Evolutionary conservation across 2,113 vertebrate species (phyloP).

Genomic region (Podocnemis expansa): DNA sequence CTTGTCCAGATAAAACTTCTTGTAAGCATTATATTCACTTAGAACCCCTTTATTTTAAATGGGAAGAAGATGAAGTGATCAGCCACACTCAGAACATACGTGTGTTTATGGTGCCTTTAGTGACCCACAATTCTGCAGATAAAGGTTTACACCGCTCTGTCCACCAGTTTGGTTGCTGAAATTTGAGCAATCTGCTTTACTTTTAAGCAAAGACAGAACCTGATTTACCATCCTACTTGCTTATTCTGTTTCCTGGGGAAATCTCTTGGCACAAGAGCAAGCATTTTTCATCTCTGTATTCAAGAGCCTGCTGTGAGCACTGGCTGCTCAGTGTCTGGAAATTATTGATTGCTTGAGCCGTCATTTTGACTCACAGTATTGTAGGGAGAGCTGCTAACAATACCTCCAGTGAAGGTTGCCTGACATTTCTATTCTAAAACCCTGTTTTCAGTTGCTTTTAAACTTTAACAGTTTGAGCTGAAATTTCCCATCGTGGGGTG

Average conservation of each 20-base stretch:
- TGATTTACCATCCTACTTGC: background rate
- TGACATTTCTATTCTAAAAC: background rate
- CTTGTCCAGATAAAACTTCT: background rate
- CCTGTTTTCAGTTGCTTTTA: background rate
- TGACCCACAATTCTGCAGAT: background rate
- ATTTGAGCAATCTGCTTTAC: background rate
- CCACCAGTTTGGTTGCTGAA: background rate
- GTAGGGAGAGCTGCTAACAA: background rate
- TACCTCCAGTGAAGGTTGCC: background rate
- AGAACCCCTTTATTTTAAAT: background rate
- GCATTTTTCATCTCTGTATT: background rate
- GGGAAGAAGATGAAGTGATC: background rate
- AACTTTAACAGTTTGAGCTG: background rate
- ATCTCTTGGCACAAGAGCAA: background rate
- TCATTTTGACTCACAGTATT: background rate
- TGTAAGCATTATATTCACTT: background rate
- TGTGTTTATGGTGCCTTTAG: background rate
- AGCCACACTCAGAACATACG: background rate
- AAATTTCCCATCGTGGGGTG: background rate
- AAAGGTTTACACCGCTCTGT: background rate
- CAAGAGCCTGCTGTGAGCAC: conserved; percentile 7
- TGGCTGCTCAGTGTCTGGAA: background rate
- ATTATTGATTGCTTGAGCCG: background rate
- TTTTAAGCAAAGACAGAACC: background rate
- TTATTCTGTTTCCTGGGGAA: background rate